Evolutionary conservation across 2,113 vertebrate species (phyloP), one percentile per base, ranked within the genome.

Genomic region (Pipa parva): DNA sequence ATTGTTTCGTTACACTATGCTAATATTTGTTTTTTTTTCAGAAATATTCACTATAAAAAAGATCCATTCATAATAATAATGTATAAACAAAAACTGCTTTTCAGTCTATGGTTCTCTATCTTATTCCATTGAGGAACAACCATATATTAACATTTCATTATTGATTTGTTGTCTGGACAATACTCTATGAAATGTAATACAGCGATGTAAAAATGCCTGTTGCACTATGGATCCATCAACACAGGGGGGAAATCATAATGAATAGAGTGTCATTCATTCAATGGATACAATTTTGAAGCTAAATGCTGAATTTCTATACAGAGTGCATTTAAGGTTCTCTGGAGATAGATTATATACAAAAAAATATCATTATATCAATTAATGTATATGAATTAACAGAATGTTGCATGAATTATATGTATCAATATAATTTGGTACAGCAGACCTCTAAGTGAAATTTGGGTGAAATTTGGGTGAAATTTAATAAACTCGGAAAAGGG

Each of bases 141-240:
- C 48, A 15, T 67, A 26, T 26, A 48, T 36, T 59, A 50, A 25
- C 15, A 49, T 59, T 52, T 57, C n/a, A 58, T 49, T 58, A 42
- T 22, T 67, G 36, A 49, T 58, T 59, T 18, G 37, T 60, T 71
- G 21, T 59, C 7, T 54, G 60, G 37, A 46, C 61, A 74, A 64
- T 70, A 48, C 31, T 42, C 57, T 46, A 36, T 63, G 67, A 45
- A 71, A 48, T 71, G 27, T 48, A 59, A 58, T 63, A 62, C 57
- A 62, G 52, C 51, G 46, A 42, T 46, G 54, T 22, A 63, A 42
- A 46, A 22, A 33, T 33, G 20, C 60, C 29, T 26, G 24, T 37
- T 52, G 27, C 51, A 50, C 55, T 63, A 73, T 63, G 31, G 50
- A 69, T 48, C 20, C 31, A 48, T 73, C 60, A 52, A 28, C 36